Evolutionary conservation across 2,888 invertebrate species (phyloP).

Genomic region (Idaea aversata): DNA sequence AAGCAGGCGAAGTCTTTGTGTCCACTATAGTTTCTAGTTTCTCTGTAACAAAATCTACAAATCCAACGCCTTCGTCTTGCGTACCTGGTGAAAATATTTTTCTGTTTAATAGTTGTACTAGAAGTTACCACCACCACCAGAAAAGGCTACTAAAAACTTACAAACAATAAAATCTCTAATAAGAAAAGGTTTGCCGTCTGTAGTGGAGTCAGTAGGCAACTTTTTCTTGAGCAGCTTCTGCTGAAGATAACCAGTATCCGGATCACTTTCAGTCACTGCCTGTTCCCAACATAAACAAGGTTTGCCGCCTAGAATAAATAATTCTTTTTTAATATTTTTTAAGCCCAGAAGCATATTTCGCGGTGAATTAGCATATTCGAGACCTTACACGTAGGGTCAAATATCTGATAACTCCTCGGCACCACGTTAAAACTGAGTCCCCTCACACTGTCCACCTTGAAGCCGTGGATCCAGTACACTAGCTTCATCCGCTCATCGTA

Average conservation of each 20-base stretch:
- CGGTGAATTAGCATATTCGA: background rate
- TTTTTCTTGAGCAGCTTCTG: conserved; percentile 57
- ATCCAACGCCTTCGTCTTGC: conserved; percentile 66
- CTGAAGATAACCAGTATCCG: conserved; percentile 40
- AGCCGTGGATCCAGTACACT: conserved; percentile 78
- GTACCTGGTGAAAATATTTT: conserved; percentile 49
- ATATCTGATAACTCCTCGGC: conserved; percentile 54
- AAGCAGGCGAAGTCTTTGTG: conserved; percentile 54
- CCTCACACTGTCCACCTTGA: conserved; percentile 66
- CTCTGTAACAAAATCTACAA: conserved; percentile 74
- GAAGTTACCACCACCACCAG: background rate
- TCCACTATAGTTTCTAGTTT: conserved; percentile 62
- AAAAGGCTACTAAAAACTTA: conserved; percentile 45
- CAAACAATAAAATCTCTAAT: conserved; percentile 80
- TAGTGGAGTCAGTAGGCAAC: conserved; percentile 75
- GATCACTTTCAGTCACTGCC: conserved; percentile 47
- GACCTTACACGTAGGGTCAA: conserved; percentile 59
- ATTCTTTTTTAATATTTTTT: background rate
- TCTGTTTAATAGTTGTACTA: background rate
- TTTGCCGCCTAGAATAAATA: conserved; percentile 46
- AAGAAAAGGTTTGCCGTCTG: conserved; percentile 67
- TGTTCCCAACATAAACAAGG: conserved; percentile 63
- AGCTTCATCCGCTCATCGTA: conserved; percentile 80
- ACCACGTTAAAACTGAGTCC: conserved; percentile 75
- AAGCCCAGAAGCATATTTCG: background rate